These are phyloP conservation scores for Stenodema calcarata DNA, from an alignment of 2,888 invertebrate species.

Conservation along the genomic window DNA sequence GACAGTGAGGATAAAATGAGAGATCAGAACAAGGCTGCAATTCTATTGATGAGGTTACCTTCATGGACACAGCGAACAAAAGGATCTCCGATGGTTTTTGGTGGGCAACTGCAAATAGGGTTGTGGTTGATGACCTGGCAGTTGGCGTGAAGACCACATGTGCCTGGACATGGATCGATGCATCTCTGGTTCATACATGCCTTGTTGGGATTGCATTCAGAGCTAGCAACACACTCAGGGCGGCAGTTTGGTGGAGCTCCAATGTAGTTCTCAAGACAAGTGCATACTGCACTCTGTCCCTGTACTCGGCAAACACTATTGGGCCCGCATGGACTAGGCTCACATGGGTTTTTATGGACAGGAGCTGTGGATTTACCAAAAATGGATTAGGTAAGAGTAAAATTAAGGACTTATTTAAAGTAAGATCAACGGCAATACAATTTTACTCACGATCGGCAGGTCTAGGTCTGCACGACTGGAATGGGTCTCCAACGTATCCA, in stretches of 20 bases:
- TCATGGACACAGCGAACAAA: conserved; percentile 66
- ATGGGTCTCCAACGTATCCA: conserved; percentile 84
- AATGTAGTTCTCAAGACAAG: conserved; percentile 68
- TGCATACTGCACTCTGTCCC: conserved; percentile 66
- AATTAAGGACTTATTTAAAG: background rate
- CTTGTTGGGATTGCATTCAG: conserved; percentile 68
- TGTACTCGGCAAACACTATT: conserved; percentile 67
- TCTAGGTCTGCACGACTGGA: conserved; percentile 74
- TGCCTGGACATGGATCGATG: conserved; percentile 69
- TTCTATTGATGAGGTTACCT: conserved; percentile 50
- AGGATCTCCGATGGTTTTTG: conserved; percentile 68
- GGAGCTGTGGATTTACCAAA: conserved; percentile 58
- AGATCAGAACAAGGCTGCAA: too few relatives aligned
- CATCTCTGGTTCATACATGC: conserved; percentile 72
- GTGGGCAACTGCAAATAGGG: conserved; percentile 71
- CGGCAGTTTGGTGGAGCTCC: conserved; percentile 69
- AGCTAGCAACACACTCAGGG: conserved; percentile 69
- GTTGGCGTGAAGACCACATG: conserved; percentile 67
- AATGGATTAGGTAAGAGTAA: conserved; percentile 24
- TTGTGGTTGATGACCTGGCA: conserved; percentile 70
- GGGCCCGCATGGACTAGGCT: conserved; percentile 70
- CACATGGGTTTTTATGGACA: conserved; percentile 65
- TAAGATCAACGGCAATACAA: background rate
- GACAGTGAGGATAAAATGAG: too few relatives aligned
- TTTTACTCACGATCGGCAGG: conserved; percentile 64